Percentiles rank a stretch among this genome's conserved stretches.
Conservation (phyloP, 2,888 invertebrate genomes). For the Epirrhoe tristata region DNA sequence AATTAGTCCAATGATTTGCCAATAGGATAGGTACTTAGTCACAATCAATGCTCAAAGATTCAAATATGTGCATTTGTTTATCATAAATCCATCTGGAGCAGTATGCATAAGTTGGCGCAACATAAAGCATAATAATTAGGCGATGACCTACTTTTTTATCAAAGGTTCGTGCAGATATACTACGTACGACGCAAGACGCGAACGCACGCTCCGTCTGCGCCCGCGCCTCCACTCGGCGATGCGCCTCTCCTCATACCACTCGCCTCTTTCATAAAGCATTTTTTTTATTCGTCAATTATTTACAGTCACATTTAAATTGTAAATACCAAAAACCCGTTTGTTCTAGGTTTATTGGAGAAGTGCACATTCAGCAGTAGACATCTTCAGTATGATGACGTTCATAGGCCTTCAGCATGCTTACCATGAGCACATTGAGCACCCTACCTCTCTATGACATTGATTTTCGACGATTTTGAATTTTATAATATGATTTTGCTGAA, state of each 20-base stretch:
- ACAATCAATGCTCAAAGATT: constrained; percentile 45
- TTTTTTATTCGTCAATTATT: not conserved
- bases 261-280: not conserved
- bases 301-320: not conserved
- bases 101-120: constrained; percentile 71
- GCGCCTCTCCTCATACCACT: not conserved
- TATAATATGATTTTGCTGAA: too few relatives aligned
- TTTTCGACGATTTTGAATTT: too few relatives aligned
- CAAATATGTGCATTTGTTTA: constrained; percentile 58
- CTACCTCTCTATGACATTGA: too few relatives aligned
- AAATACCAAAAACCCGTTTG: too few relatives aligned
- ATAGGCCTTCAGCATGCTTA: too few relatives aligned
- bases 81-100: constrained; percentile 69
- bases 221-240: not conserved
- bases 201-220: constrained; percentile 29
- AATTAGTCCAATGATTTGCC: constrained; percentile 34
- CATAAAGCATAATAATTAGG: constrained; percentile 77
- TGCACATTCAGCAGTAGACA: not conserved
- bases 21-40: constrained; percentile 29
- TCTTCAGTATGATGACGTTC: not conserved
- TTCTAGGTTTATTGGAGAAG: not conserved
- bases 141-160: constrained; percentile 76
- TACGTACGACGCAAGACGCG: constrained; percentile 54
- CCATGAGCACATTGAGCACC: too few relatives aligned
- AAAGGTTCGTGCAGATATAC: constrained; percentile 59